Conservation (phyloP, 2,113 vertebrate genomes). For the Regulus satrapa region DNA sequence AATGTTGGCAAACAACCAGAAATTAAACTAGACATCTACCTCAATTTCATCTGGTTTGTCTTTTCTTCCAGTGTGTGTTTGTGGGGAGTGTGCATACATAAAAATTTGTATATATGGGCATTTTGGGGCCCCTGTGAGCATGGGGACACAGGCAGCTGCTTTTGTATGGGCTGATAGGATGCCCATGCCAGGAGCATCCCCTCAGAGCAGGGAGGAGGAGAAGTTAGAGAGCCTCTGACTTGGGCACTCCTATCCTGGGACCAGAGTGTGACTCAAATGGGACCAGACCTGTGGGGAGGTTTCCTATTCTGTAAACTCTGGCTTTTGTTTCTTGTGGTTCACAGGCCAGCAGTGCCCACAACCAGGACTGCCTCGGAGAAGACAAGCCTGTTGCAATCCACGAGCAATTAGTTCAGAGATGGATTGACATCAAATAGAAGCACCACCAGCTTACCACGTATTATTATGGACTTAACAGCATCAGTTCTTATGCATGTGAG, state of each 20-base stretch:
- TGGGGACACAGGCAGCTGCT: neutral
- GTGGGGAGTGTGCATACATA: too few species aligned
- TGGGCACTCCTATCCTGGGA: neutral
- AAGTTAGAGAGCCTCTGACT: fast-evolving
- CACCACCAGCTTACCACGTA: neutral
- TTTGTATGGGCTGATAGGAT: fast-evolving
- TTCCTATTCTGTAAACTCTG: neutral
- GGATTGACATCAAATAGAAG: neutral
- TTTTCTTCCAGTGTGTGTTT: neutral
- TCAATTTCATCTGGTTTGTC: neutral
- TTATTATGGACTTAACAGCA: neutral
- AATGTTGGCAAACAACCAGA: neutral
- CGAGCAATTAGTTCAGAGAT: neutral
- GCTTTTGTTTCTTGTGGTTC: neutral
- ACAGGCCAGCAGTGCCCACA: neutral
- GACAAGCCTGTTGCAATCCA: neutral
- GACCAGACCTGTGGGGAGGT: fast-evolving
- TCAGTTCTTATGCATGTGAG: neutral
- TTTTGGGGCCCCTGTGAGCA: neutral
- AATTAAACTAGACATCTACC: neutral
- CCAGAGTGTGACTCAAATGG: fast-evolving
- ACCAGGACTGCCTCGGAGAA: neutral
- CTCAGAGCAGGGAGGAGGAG: neutral
- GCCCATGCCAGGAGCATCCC: neutral
- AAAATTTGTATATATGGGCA: fast-evolving